Conservation (phyloP, 2,797 vertebrate genomes). For the Enteromius trimaculatus region DNA sequence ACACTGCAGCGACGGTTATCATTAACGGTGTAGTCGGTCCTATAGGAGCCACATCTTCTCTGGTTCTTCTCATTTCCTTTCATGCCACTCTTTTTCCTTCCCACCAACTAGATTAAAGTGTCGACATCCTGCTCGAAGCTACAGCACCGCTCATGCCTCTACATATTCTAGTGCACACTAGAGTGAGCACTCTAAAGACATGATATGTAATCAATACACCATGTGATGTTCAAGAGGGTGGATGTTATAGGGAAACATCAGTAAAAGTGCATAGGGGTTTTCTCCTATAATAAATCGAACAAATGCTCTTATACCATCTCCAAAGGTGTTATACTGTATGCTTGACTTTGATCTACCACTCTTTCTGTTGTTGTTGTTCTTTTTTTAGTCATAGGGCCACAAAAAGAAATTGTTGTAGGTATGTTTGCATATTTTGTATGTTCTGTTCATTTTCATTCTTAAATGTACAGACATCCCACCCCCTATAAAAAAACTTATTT, state of each 20-base stretch:
- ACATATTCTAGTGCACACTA: slow-evolving; percentile 52
- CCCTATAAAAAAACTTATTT: neutral
- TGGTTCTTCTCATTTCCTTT: slow-evolving; percentile 45
- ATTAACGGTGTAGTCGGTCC: slow-evolving; percentile 28
- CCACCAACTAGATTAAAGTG: slow-evolving; percentile 42
- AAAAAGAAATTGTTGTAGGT: neutral
- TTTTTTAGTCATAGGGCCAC: too few relatives aligned
- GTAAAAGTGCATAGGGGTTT: neutral
- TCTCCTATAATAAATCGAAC: neutral
- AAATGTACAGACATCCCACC: neutral
- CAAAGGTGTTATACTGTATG: slow-evolving; percentile 16
- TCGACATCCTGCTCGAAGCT: slow-evolving; percentile 10
- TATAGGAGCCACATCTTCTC: slow-evolving; percentile 36
- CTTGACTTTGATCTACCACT: slow-evolving; percentile 10
- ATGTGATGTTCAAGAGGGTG: neutral
- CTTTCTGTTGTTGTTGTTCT: neutral
- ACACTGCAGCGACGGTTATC: slow-evolving; percentile 36
- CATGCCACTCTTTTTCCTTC: slow-evolving; percentile 25
- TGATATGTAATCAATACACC: slow-evolving; percentile 21
- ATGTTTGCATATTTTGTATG: neutral
- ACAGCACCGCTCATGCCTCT: slow-evolving; percentile 40
- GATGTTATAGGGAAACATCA: neutral
- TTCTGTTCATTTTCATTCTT: neutral
- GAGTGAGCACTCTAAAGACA: slow-evolving; percentile 4
- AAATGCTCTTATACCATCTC: neutral